phyloP scores from a whole-genome alignment of 2,113 vertebrate species.

The Melanocharis versteri region DNA sequence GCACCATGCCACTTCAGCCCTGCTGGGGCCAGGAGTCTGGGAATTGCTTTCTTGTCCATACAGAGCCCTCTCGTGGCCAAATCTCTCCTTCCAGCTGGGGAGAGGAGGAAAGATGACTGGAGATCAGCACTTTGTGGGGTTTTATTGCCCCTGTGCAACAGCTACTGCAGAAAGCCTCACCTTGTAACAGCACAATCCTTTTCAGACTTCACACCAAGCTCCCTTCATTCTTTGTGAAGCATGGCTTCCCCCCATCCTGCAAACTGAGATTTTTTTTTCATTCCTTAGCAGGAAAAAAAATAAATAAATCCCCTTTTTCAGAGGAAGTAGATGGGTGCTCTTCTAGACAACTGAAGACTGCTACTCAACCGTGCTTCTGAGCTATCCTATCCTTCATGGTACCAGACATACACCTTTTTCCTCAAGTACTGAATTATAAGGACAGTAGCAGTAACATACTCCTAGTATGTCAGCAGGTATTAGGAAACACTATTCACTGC shows the following conservation, averaged over 20 bases:
- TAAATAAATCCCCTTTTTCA: background rate
- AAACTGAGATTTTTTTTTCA: background rate
- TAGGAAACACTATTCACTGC: background rate
- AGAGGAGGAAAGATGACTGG: background rate
- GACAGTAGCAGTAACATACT: background rate
- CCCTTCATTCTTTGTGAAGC: background rate
- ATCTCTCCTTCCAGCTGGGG: background rate
- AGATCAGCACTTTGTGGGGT: accelerated
- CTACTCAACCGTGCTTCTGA: background rate
- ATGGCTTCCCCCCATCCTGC: accelerated
- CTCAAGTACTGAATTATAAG: background rate
- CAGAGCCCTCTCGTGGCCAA: conserved; percentile 36
- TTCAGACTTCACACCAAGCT: background rate
- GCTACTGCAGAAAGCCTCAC: background rate
- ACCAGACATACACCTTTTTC: background rate
- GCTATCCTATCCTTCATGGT: background rate
- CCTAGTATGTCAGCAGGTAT: background rate
- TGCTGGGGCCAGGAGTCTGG: background rate
- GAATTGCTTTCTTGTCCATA: background rate
- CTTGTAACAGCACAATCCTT: background rate
- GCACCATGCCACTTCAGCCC: accelerated
- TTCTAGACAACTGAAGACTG: background rate
- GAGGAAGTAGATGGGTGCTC: background rate
- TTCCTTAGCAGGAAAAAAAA: background rate
- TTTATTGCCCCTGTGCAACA: background rate